These are phyloP conservation scores for cat (Felis catus) DNA, from an alignment of 2,113 vertebrate genomes.

Conservation along the genomic window DNA sequence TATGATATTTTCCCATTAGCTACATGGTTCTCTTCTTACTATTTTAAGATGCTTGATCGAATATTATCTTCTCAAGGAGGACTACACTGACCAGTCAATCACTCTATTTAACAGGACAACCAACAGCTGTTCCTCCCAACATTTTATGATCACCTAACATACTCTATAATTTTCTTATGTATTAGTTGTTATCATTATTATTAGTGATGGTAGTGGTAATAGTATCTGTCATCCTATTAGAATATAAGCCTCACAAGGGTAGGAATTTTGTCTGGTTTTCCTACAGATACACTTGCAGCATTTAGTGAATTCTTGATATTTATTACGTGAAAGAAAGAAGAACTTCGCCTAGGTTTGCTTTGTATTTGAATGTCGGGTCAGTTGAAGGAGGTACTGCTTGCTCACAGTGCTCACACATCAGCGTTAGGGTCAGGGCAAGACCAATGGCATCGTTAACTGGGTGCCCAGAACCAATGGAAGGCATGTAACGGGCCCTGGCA, in stretches of 20 bases:
- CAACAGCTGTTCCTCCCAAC: background rate
- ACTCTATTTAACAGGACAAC: background rate
- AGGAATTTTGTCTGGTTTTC: background rate
- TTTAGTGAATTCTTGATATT: background rate
- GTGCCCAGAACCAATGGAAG: background rate
- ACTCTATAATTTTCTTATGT: background rate
- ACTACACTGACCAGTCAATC: background rate
- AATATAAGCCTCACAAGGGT: background rate
- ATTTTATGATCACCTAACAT: background rate
- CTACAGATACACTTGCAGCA: background rate
- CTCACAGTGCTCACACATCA: background rate
- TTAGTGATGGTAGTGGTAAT: no score
- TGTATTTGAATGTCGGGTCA: background rate
- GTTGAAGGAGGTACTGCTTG: background rate
- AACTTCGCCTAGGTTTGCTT: background rate
- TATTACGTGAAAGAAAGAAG: background rate
- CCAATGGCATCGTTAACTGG: fast-evolving
- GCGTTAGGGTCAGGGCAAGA: background rate
- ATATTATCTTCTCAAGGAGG: background rate
- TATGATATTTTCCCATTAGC: background rate
- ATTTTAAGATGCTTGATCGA: conserved; percentile 39
- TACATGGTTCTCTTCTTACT: background rate
- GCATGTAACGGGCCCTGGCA: background rate
- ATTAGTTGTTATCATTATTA: background rate
- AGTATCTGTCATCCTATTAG: background rate